phyloP scores from a whole-genome alignment of 2,888 invertebrate genomes.

The Netelia fuscicornis region DNA sequence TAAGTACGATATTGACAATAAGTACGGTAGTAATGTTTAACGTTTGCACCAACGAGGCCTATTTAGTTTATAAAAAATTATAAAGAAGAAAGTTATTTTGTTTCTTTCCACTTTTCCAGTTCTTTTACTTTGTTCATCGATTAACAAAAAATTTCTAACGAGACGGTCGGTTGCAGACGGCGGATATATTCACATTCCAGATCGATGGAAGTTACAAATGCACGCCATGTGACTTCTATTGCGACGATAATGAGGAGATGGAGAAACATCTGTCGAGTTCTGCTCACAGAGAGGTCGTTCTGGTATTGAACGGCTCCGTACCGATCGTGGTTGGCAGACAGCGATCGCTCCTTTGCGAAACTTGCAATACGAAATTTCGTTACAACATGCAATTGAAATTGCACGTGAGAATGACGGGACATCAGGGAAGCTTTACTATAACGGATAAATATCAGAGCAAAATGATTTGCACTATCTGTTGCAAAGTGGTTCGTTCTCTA shows the following conservation, averaged over 20 bases:
- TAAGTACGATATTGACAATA: too few species aligned
- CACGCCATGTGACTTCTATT: slow-evolving; percentile 90
- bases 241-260: slow-evolving; percentile 89
- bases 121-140: neutral
- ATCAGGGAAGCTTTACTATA: slow-evolving; percentile 86
- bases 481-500: slow-evolving; percentile 87
- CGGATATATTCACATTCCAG: slow-evolving; percentile 69
- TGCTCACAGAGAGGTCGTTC: slow-evolving; percentile 90
- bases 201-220: slow-evolving; percentile 90
- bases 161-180: neutral
- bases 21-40: too few species aligned
- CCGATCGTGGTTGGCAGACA: slow-evolving; percentile 92
- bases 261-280: slow-evolving; percentile 88
- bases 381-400: slow-evolving; percentile 91
- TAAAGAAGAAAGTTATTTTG: too few species aligned
- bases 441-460: slow-evolving; percentile 89
- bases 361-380: slow-evolving; percentile 89
- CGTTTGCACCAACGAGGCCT: too few species aligned
- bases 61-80: too few species aligned
- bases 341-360: slow-evolving; percentile 88
- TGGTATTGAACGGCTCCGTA: slow-evolving; percentile 92
- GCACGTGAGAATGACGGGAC: slow-evolving; percentile 86
- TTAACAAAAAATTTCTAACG: neutral
- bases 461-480: slow-evolving; percentile 88
- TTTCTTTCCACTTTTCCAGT: neutral